phyloP scores from a whole-genome alignment of 2,888 invertebrate species.

The Galerucella calmariensis region DNA sequence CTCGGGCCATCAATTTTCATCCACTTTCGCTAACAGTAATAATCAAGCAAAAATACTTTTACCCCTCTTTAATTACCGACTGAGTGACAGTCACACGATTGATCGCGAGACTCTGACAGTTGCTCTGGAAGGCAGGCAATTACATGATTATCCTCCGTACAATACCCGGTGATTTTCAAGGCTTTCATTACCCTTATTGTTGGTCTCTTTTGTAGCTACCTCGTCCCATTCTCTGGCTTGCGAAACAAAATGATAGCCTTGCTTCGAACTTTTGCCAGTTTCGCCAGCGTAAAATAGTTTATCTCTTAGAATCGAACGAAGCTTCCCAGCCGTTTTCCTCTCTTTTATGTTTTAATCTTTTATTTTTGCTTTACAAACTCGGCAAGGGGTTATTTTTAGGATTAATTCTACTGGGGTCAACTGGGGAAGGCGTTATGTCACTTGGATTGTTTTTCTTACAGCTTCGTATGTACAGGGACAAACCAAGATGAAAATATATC shows the following conservation, averaged over 20 bases:
- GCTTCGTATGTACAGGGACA: neutral
- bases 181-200: constrained; percentile 66
- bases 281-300: constrained; percentile 45
- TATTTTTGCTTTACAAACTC: constrained; percentile 52
- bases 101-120: constrained; percentile 61
- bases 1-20: neutral
- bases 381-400: constrained; percentile 50
- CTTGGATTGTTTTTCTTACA: neutral
- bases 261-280: constrained; percentile 51
- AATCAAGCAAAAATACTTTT: constrained; percentile 35
- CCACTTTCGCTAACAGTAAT: constrained; percentile 13
- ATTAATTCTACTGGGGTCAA: constrained; percentile 39
- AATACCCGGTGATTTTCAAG: constrained; percentile 63
- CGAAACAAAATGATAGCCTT: constrained; percentile 63
- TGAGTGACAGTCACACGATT: constrained; percentile 58
- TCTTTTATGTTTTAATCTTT: constrained; percentile 45
- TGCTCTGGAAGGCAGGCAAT: constrained; percentile 56
- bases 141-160: constrained; percentile 61
- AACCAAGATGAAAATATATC: neutral
- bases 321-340: constrained; percentile 52
- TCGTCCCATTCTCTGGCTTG: constrained; percentile 56
- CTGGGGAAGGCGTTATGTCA: neutral
- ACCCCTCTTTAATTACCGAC: constrained; percentile 44
- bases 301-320: constrained; percentile 48
- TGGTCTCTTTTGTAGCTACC: constrained; percentile 58